A percentile compares a stretch with the other conserved stretches of the same genome.
Evolutionary conservation across 2,113 vertebrate genomes (phyloP).

Genomic region (Xenopus tropicalis): UCB_Xtro_10.0 CM004447.2:120448001-120448500

Average conservation of each 20-base stretch:
- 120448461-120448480: slow-evolving; percentile 12
- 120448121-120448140: slow-evolving; percentile 59
- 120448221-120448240: slow-evolving; percentile 56
- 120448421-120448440: slow-evolving; percentile 7
- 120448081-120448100: slow-evolving; percentile 10
- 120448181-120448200: slow-evolving; percentile 47
- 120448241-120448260: slow-evolving; percentile 66
- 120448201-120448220: slow-evolving; percentile 50
- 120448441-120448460: slow-evolving; percentile 3
- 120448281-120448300: slow-evolving; percentile 65
- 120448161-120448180: slow-evolving; percentile 59
- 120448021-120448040: slow-evolving; percentile 24
- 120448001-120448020: slow-evolving; percentile 34
- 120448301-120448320: slow-evolving; percentile 70
- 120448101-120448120: slow-evolving; percentile 41
- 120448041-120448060: slow-evolving; percentile 5
- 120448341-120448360: slow-evolving; percentile 63
- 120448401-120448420: slow-evolving; percentile 50
- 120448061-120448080: slow-evolving; percentile 14
- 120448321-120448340: slow-evolving; percentile 72
- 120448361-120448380: slow-evolving; percentile 76
- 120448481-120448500: slow-evolving; percentile 53
- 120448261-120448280: slow-evolving; percentile 68
- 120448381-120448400: slow-evolving; percentile 57
- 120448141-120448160: slow-evolving; percentile 54